Evolutionary conservation across 2,113 vertebrate genomes (phyloP).

Genomic region (Sigmodon hispidus): DNA sequence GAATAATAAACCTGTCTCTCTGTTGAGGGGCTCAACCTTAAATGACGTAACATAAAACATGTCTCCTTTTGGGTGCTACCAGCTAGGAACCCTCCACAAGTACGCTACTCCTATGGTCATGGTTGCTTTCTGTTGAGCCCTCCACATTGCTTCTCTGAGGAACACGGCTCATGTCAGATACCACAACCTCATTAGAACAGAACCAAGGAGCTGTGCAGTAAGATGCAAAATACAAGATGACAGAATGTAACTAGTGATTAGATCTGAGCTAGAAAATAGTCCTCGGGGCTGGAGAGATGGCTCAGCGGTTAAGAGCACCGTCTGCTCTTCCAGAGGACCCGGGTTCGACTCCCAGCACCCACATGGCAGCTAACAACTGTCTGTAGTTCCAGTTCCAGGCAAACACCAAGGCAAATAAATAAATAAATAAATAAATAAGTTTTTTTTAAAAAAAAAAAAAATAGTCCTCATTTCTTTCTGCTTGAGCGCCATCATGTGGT

Average conservation of each 20-base stretch:
- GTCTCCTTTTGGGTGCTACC: background rate
- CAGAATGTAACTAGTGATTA: background rate
- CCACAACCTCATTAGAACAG: background rate
- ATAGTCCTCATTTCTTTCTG: background rate
- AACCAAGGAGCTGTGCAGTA: background rate
- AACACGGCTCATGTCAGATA: background rate
- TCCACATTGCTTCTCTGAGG: background rate
- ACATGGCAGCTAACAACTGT: no score
- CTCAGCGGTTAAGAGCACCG: no score
- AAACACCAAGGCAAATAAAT: no score
- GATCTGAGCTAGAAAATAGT: background rate
- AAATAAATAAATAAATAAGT: no score
- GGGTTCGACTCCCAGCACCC: no score
- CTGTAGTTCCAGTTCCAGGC: no score
- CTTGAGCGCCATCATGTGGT: slow-evolving; percentile 15
- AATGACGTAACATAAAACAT: background rate
- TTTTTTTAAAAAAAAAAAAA: background rate
- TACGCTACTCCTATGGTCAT: background rate
- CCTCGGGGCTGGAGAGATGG: no score
- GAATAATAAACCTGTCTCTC: background rate
- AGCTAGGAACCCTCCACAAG: background rate
- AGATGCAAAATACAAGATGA: background rate
- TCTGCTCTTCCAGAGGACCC: no score
- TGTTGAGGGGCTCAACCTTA: background rate
- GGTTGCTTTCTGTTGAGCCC: background rate